Percentiles rank a stretch among this genome's conserved stretches.
These are phyloP conservation scores for Agrochola litura DNA, from an alignment of 2,888 invertebrate genomes.

Conservation along the genomic window DNA sequence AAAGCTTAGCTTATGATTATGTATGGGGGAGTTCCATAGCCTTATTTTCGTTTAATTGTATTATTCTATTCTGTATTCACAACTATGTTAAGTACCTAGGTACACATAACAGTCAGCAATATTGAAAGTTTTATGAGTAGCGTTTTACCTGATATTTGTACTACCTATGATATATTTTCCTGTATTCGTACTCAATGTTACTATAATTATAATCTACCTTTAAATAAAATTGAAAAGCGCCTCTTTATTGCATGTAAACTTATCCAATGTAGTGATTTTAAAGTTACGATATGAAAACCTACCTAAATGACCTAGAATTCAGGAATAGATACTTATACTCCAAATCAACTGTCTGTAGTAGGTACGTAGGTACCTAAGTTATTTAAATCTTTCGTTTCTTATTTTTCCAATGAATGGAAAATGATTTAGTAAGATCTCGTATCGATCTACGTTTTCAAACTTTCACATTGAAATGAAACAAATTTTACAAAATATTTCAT, in stretches of 20 bases:
- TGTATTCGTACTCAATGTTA: neutral
- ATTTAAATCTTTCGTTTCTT: neutral
- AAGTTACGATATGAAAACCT: neutral
- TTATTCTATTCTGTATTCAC: neutral
- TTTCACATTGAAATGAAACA: neutral
- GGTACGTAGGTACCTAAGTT: neutral
- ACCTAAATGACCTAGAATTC: neutral
- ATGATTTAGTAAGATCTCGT: neutral
- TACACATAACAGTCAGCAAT: neutral
- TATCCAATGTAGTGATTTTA: neutral
- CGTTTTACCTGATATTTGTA: neutral
- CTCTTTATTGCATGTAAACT: neutral
- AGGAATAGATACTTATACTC: neutral
- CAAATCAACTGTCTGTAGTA: neutral
- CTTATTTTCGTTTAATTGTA: neutral
- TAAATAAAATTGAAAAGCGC: neutral
- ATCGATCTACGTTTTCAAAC: neutral
- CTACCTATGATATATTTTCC: neutral
- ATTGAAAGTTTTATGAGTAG: neutral
- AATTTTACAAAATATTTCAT: neutral
- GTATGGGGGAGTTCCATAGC: neutral
- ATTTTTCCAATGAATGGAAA: neutral
- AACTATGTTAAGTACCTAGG: neutral
- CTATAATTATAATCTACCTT: neutral
- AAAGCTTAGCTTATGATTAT: neutral